These are phyloP conservation scores for Amphiprion percula DNA, from an alignment of 2,113 vertebrate species.

Conservation along the genomic window DNA sequence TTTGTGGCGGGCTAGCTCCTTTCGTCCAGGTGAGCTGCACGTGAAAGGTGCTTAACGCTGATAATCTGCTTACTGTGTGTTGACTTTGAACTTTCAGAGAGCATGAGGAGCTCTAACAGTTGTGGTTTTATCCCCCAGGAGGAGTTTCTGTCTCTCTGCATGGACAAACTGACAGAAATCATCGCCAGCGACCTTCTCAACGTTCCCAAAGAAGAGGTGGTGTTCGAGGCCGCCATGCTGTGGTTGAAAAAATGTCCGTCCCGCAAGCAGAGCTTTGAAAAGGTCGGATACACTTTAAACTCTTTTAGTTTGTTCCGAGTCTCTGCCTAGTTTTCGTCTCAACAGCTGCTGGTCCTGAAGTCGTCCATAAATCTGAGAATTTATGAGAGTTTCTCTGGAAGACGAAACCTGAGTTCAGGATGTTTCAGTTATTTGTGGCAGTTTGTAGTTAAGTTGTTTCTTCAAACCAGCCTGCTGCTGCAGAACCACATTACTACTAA, in stretches of 20 bases:
- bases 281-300: conserved; percentile 69
- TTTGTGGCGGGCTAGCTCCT: too few species aligned
- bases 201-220: conserved; percentile 83
- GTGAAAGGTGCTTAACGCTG: too few species aligned
- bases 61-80: neutral
- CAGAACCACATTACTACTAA: too few species aligned
- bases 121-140: conserved; percentile 69
- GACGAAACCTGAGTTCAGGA: neutral
- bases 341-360: conserved; percentile 21
- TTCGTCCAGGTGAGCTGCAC: too few species aligned
- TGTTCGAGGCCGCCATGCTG: conserved; percentile 84
- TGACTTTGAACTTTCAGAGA: neutral
- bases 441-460: neutral
- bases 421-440: neutral
- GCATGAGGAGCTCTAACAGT: neutral
- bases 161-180: conserved; percentile 86
- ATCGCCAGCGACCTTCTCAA: conserved; percentile 84
- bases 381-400: neutral
- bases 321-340: neutral
- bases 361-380: conserved; percentile 5
- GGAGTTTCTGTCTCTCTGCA: conserved; percentile 85
- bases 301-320: neutral
- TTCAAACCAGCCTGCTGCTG: too few species aligned
- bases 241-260: conserved; percentile 84
- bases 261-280: conserved; percentile 85